Base-by-base conservation (phyloP, 2,113 vertebrate genomes). In the Centrocercus urophasianus region DNA sequence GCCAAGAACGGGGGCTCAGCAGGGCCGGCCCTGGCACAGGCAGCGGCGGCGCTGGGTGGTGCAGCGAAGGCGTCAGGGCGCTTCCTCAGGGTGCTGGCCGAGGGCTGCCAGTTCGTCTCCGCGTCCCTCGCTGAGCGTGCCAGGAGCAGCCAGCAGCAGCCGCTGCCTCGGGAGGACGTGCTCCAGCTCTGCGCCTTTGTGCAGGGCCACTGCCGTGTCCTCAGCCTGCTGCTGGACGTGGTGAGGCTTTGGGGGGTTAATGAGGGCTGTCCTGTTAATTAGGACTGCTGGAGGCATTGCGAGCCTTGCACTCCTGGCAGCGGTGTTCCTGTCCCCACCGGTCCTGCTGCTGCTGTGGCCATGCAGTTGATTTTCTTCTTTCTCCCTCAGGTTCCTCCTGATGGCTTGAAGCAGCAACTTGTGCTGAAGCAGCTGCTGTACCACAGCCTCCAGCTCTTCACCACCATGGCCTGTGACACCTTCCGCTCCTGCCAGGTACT, bases 401-500 rank as follows among this genome's bases (percentile, higher is more conserved):
- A 96, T 1, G 93, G 93, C 6, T 22, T 80, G n/a, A 97, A 98
- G 63, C 88, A 92, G 81, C 86, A 89, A 63, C 95, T 96, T 63
- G 16, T 71, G 60, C 93, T 99, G 70, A 98, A 98, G 84, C 98
- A 98, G 92, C 77, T 96, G 4, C 84, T 98, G 14, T 99, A 98
- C 93, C 94, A 96, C 84, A 98, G 93, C 91, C 89, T 99, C 90
- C 98, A 98, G 87, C 97, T 98, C 86, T 98, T 98, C 45, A 97
- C 98, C 27, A 92, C 76, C 6, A 86, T 97, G 76, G 93, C 98
- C 18, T 98, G 98, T 3, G 97, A 98, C 15, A 97, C 98, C 95
- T 97, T 98, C 82, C 97, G 97, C 28, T 82, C 93, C 81, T 97
- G 96, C 88, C 98, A 98, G 98, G 99, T 99, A 97, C 43, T 5